A percentile compares a stretch with the other conserved stretches of the same genome.
Conservation (phyloP, 1,140 invertebrate species). For the Pristionchus pacificus region DNA sequence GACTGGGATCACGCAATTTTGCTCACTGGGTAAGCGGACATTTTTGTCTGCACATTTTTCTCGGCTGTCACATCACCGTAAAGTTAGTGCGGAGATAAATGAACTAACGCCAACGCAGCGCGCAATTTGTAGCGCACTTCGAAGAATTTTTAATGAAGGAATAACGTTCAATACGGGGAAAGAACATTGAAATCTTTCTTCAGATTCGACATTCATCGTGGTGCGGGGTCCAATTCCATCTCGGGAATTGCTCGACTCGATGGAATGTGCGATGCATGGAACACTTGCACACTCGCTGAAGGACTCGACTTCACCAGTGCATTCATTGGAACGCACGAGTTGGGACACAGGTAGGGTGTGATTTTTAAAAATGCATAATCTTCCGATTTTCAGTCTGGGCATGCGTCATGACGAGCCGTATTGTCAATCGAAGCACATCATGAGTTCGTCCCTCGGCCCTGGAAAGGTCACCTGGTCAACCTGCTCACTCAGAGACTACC, state of each 20-base stretch:
- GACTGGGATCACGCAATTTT: constrained; percentile 58
- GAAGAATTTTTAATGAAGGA: too few species aligned
- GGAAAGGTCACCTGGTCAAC: constrained; percentile 61
- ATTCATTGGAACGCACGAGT: constrained; percentile 56
- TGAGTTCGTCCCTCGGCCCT: constrained; percentile 59
- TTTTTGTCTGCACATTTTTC: constrained; percentile 7
- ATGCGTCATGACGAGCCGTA: constrained; percentile 58
- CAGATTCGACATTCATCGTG: constrained; percentile 55
- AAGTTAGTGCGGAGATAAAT: too few species aligned
- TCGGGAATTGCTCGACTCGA: constrained; percentile 56
- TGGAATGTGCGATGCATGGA: constrained; percentile 58
- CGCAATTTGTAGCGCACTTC: too few species aligned
- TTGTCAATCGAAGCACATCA: constrained; percentile 53
- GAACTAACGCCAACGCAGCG: too few species aligned
- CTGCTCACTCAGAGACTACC: constrained; percentile 58
- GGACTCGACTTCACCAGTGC: constrained; percentile 56
- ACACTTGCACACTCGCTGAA: constrained; percentile 55
- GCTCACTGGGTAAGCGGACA: constrained; percentile 43
- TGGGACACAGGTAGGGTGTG: constrained; percentile 47
- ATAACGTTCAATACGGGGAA: too few species aligned
- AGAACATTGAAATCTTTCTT: constrained; percentile 27
- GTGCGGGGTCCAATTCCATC: constrained; percentile 53
- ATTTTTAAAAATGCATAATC: too few species aligned
- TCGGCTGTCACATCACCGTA: too few species aligned
- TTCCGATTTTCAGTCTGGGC: constrained; percentile 42